These are phyloP conservation scores for Nudaria mundana DNA, from an alignment of 2,888 invertebrate species.

Conservation along the genomic window DNA sequence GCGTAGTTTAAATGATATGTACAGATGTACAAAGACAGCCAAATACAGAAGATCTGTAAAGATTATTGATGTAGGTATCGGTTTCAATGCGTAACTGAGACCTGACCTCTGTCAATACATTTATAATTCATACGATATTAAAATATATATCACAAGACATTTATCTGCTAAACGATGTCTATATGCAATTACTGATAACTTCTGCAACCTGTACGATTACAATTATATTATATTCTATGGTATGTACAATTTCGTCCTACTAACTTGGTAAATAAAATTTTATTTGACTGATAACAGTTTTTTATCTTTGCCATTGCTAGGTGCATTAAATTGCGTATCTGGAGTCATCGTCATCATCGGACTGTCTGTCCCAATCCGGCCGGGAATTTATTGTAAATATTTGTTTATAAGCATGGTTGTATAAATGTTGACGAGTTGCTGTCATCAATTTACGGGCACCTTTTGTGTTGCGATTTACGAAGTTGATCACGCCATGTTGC, in stretches of 20 bases:
- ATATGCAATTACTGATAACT: slow-evolving; percentile 60
- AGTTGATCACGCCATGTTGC: no score
- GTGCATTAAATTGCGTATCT: slow-evolving; percentile 31
- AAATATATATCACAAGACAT: slow-evolving; percentile 15
- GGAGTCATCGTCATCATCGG: no score
- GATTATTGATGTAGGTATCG: no score
- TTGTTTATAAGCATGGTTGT: no score
- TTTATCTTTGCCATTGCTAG: slow-evolving; percentile 44
- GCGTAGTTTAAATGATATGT: no score
- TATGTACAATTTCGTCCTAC: slow-evolving; percentile 44
- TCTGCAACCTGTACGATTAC: slow-evolving; percentile 52
- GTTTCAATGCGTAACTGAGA: neutral
- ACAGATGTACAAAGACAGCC: no score
- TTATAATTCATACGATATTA: slow-evolving; percentile 10
- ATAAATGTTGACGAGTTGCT: no score
- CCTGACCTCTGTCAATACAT: slow-evolving; percentile 7
- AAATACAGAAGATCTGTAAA: no score
- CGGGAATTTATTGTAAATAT: no score
- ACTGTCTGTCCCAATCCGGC: no score
- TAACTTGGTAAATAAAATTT: slow-evolving; percentile 59
- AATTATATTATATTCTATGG: slow-evolving; percentile 29
- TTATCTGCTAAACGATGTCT: slow-evolving; percentile 24
- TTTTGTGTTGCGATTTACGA: no score
- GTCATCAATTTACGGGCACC: no score
- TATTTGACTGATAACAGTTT: slow-evolving; percentile 57